Evolutionary conservation across 2,113 vertebrate genomes (phyloP).

Genomic region (Cochlearius cochlearius): DNA sequence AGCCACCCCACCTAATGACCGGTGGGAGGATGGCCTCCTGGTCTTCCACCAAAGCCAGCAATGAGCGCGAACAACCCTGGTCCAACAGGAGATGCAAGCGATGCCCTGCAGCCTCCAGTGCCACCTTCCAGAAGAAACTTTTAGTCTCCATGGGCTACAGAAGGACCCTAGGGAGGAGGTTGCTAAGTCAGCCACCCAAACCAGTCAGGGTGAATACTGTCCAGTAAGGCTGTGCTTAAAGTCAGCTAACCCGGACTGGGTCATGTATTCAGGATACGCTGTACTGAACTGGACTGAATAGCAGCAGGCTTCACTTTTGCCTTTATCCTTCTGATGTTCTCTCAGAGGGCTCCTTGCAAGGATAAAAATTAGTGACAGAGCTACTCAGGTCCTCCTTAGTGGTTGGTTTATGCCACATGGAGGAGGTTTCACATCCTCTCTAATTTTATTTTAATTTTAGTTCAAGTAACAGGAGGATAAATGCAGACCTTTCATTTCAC

Average conservation of each 20-base stretch:
- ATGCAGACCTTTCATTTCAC: neutral
- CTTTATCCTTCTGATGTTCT: neutral
- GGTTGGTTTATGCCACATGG: neutral
- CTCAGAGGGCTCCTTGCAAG: neutral
- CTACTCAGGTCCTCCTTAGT: neutral
- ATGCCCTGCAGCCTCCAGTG: neutral
- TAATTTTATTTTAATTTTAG: constrained; percentile 21
- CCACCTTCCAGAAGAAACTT: neutral
- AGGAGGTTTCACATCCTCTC: neutral
- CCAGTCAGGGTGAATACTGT: neutral
- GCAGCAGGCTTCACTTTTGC: neutral
- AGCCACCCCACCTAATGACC: neutral
- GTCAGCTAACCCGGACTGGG: neutral
- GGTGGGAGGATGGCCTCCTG: neutral
- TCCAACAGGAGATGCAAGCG: neutral
- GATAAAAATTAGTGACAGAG: neutral
- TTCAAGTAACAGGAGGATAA: neutral
- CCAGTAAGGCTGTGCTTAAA: neutral
- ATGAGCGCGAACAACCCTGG: neutral
- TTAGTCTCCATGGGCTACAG: neutral
- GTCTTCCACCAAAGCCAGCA: neutral
- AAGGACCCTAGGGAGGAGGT: neutral
- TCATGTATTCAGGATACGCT: neutral
- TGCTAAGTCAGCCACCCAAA: neutral
- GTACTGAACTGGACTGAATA: neutral